Evolutionary conservation across 2,888 invertebrate species (phyloP).

Genomic region (Amphiduros pacificus): DNA sequence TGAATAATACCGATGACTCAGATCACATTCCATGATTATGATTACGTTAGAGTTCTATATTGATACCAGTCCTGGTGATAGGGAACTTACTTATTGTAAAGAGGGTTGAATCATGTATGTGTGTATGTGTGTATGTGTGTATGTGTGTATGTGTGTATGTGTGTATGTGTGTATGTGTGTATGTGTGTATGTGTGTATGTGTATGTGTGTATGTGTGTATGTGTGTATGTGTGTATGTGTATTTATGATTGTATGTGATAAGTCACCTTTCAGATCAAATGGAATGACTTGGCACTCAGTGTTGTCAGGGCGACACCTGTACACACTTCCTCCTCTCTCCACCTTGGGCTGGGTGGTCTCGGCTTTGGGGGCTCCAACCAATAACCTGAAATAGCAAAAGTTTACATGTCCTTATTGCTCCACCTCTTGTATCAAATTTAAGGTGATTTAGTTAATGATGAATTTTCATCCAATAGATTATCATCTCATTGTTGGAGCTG

Average conservation of each 20-base stretch:
- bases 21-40: too few species aligned
- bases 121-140: slow-evolving; percentile 4
- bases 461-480: too few species aligned
- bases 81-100: background rate
- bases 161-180: slow-evolving; percentile 1
- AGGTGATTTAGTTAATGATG: too few species aligned
- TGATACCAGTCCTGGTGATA: too few species aligned
- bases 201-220: background rate
- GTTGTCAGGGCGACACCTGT: background rate
- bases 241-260: background rate
- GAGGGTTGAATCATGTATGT: background rate
- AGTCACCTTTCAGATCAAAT: slow-evolving; percentile 3
- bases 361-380: slow-evolving; percentile 11
- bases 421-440: too few species aligned
- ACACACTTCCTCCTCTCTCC: slow-evolving; percentile 1
- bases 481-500: too few species aligned
- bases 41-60: too few species aligned
- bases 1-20: too few species aligned
- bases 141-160: slow-evolving; percentile 4
- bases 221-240: background rate
- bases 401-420: too few species aligned
- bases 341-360: slow-evolving; percentile 1
- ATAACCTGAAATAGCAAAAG: too few species aligned
- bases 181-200: slow-evolving; percentile 1
- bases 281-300: background rate